A percentile compares a stretch with the other conserved stretches of the same genome.
Conservation (phyloP, 2,797 vertebrate species). For the Austrolebias charrua region DNA sequence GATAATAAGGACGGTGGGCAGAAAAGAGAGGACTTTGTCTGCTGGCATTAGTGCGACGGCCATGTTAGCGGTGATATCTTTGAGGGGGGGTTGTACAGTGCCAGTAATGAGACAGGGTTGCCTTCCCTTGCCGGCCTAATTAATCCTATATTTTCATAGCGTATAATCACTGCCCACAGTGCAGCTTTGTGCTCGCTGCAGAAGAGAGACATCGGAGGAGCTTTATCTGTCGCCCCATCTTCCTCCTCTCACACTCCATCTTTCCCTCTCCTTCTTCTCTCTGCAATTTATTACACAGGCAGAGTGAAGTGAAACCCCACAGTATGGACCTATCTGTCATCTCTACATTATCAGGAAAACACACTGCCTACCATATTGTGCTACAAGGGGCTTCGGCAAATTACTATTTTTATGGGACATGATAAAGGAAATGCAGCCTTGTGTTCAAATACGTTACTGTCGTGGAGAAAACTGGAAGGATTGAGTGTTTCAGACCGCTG, state of each 20-base stretch:
- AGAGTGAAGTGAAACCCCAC: slow-evolving; percentile 85
- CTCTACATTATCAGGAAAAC: slow-evolving; percentile 89
- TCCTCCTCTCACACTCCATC: slow-evolving; percentile 48
- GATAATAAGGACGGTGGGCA: slow-evolving; percentile 87
- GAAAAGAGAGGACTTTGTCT: slow-evolving; percentile 88
- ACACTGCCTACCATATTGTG: slow-evolving; percentile 86
- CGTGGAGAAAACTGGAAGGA: slow-evolving; percentile 65
- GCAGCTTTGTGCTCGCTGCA: slow-evolving; percentile 79
- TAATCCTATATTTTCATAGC: slow-evolving; percentile 93
- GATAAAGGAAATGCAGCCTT: slow-evolving; percentile 90
- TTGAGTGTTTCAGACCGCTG: slow-evolving; percentile 58
- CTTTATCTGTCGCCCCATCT: slow-evolving; percentile 74
- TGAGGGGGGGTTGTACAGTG: slow-evolving; percentile 80
- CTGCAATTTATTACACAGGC: slow-evolving; percentile 86
- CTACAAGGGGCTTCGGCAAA: slow-evolving; percentile 87
- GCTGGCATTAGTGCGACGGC: slow-evolving; percentile 85
- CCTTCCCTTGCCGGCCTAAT: slow-evolving; percentile 89
- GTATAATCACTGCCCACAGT: slow-evolving; percentile 87
- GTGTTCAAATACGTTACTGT: slow-evolving; percentile 88
- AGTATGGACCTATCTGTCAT: slow-evolving; percentile 90
- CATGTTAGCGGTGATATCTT: slow-evolving; percentile 85
- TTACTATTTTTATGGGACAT: slow-evolving; percentile 91
- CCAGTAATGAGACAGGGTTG: slow-evolving; percentile 90
- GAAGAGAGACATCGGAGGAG: slow-evolving; percentile 77
- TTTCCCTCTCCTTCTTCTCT: slow-evolving; percentile 62